A percentile compares a stretch with the other conserved stretches of the same genome.
Conservation (phyloP, 2,888 invertebrate species). For the Drosophila colorata region DNA sequence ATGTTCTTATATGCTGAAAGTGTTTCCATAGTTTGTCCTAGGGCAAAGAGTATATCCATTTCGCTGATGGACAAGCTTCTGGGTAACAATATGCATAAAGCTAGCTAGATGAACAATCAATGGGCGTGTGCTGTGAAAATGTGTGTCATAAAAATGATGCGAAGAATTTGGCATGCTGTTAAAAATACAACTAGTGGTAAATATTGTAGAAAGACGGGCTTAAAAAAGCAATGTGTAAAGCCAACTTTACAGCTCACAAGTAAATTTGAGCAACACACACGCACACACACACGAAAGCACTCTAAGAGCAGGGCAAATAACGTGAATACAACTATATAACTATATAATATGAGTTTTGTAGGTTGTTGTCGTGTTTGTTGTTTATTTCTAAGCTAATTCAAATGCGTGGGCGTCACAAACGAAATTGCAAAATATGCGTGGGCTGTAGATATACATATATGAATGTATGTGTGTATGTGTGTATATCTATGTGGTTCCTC, state of each 20-base stretch:
- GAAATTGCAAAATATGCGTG: conserved; percentile 82
- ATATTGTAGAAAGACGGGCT: conserved; percentile 10
- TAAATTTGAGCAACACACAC: conserved; percentile 15
- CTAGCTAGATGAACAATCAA: background rate
- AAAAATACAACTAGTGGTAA: conserved; percentile 6
- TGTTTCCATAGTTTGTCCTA: background rate
- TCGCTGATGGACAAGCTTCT: background rate
- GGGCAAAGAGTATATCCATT: background rate
- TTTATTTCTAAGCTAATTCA: conserved; percentile 76
- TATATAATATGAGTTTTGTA: conserved; percentile 68
- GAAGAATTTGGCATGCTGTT: conserved; percentile 4
- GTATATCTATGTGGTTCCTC: background rate
- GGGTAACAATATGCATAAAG: too few species aligned
- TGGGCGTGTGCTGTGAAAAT: too few species aligned
- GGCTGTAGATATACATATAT: conserved; percentile 33
- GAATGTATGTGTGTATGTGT: background rate
- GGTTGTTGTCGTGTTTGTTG: conserved; percentile 44
- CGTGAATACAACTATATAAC: conserved; percentile 36
- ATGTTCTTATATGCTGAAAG: background rate
- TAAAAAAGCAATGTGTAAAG: background rate
- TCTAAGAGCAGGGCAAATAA: conserved; percentile 26
- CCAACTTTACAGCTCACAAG: conserved; percentile 1
- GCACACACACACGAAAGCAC: conserved; percentile 2
- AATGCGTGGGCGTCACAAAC: conserved; percentile 79
- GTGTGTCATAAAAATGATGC: too few species aligned